Percentiles rank a stretch among this genome's conserved stretches.
Conservation (phyloP, 2,888 invertebrate genomes). For the Anoncus sp. region DNA sequence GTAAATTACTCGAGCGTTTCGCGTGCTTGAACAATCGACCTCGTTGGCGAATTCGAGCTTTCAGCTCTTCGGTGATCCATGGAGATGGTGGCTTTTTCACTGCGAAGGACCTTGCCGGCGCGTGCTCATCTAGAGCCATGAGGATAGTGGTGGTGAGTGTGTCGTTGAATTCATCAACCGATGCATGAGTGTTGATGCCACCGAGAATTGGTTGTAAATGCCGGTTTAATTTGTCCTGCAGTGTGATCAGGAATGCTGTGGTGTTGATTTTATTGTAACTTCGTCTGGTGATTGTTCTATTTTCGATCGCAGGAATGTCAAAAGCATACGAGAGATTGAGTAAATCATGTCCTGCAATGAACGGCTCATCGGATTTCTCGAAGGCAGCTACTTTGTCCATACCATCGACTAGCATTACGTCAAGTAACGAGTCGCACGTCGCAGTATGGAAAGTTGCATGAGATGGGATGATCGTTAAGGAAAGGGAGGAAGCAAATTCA, state of each 20-base stretch:
- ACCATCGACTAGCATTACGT: neutral
- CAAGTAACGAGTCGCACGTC: neutral
- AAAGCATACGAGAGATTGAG: neutral
- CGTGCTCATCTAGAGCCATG: neutral
- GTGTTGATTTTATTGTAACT: neutral
- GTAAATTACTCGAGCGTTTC: neutral
- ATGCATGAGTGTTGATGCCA: too few relatives aligned
- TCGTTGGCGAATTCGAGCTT: neutral
- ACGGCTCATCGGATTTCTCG: slow-evolving; percentile 1
- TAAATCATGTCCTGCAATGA: slow-evolving; percentile 22
- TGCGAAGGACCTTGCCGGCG: neutral
- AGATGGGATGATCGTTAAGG: too few relatives aligned
- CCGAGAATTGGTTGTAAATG: too few relatives aligned
- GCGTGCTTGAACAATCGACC: neutral
- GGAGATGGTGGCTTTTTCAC: neutral
- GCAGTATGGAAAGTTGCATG: neutral
- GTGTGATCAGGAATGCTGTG: neutral
- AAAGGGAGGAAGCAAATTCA: too few relatives aligned
- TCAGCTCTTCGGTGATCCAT: neutral
- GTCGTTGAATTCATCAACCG: neutral
- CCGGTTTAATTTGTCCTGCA: neutral
- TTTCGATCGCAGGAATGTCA: neutral
- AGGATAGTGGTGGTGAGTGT: neutral
- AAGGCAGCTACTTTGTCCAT: neutral
- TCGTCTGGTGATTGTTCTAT: neutral